Evolutionary conservation across 2,888 invertebrate genomes (phyloP), one percentile per base, ranked within the genome.

Genomic region (Spisula solida): DNA sequence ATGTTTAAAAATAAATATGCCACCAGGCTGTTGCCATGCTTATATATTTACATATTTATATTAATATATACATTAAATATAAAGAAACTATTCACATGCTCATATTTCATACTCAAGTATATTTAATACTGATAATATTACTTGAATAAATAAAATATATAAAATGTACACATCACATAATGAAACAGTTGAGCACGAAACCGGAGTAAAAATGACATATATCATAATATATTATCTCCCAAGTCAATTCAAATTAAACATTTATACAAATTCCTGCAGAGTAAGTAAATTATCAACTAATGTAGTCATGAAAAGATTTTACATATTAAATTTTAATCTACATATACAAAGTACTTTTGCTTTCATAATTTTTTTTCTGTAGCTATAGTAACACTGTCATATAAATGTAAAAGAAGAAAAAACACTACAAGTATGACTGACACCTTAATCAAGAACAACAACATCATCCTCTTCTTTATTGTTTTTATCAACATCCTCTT

Each of bases 21-120:
- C 31, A 10, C 31, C 14, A 18, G 16, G 18, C 75, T 31, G 75
- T 75, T 31, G 12, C 75, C 31, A 75, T 75, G 75, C 75, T 75
- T 75, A 75, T 75, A 34, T 75, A 75, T 75, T 31, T 75, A 75
- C 31, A 75, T 75, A 75, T 75, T 16, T 34, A 75, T 75, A 34
- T 34, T 75, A 75, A 75, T 31, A 75, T 75, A 75, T 75, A 75
- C 34, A 75, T 34, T 75, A 60, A 20, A 60, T 25, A 75, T 70
- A 70, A 29, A 34, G 34, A 12, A 25, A 66, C 41, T 66, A n/a
- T 66, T 25, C 25, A 66, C 60, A 66, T 66, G 25, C 25, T 66
- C 25, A 66, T 25, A 66, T 66, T 25, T 66, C 60, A 66, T 66
- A n/a, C 5, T 25, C n/a, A 10, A 0, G 25, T 66, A 66, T 25